Conservation (phyloP, 2,888 invertebrate genomes). For the Metellina segmentata region DNA sequence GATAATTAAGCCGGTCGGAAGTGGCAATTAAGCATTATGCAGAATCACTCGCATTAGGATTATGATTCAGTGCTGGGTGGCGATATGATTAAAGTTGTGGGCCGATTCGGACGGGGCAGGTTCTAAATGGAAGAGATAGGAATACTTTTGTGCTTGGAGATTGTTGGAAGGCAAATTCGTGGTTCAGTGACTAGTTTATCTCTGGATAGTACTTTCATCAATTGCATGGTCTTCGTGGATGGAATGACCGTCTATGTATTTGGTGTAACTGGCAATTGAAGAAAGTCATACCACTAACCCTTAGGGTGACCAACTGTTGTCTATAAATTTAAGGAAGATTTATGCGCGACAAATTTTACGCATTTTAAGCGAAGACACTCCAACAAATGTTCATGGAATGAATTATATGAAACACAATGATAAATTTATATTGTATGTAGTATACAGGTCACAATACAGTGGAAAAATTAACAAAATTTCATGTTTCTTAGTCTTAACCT, state of each 20-base stretch:
- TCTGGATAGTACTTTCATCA: not conserved
- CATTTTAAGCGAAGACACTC: too few relatives aligned
- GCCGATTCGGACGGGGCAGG: not conserved
- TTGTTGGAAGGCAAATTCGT: not conserved
- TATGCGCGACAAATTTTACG: too few relatives aligned
- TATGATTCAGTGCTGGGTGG: conserved; percentile 32
- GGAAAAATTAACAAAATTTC: too few relatives aligned
- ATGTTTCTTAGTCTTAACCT: too few relatives aligned
- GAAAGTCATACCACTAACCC: too few relatives aligned
- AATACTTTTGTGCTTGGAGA: not conserved
- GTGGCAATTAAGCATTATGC: conserved; percentile 67
- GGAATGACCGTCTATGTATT: conserved; percentile 1
- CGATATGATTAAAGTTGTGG: conserved; percentile 7
- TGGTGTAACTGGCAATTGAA: not conserved
- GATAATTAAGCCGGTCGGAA: conserved; percentile 56
- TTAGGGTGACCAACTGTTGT: too few relatives aligned
- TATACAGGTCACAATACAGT: too few relatives aligned
- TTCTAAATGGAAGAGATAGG: not conserved
- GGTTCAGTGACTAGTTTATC: not conserved
- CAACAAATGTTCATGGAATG: too few relatives aligned
- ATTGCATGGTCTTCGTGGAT: not conserved
- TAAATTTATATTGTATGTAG: too few relatives aligned
- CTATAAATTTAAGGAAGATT: too few relatives aligned
- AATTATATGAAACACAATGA: too few relatives aligned
- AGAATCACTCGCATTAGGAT: conserved; percentile 59